phyloP scores from a whole-genome alignment of 2,888 invertebrate genomes.

The Folsomia candida region DNA sequence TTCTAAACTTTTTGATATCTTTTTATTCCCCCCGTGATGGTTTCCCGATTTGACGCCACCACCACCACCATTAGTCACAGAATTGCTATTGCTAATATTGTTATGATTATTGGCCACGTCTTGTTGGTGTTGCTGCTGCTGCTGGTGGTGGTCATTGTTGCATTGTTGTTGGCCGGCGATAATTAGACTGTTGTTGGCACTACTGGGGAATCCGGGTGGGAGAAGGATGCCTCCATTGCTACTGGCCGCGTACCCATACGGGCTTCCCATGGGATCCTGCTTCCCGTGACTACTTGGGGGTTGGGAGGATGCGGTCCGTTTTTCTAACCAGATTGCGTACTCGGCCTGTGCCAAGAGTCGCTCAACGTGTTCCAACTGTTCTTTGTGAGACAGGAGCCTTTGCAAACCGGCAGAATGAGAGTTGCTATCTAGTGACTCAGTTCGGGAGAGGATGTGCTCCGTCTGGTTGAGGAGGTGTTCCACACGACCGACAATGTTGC shows the following conservation, averaged over 20 bases:
- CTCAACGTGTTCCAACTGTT: slow-evolving; percentile 51
- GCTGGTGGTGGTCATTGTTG: slow-evolving; percentile 13
- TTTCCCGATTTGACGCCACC: slow-evolving; percentile 20
- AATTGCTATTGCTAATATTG: slow-evolving; percentile 27
- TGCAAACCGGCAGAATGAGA: slow-evolving; percentile 50
- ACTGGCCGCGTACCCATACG: slow-evolving; percentile 46
- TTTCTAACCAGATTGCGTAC: slow-evolving; percentile 51
- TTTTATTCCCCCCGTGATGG: slow-evolving; percentile 47
- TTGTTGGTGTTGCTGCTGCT: slow-evolving; percentile 23
- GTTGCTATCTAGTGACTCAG: slow-evolving; percentile 51
- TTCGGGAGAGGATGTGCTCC: slow-evolving; percentile 51
- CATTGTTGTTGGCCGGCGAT: slow-evolving; percentile 18
- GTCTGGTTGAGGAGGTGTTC: slow-evolving; percentile 51
- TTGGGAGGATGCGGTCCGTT: slow-evolving; percentile 50
- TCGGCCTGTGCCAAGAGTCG: slow-evolving; percentile 51
- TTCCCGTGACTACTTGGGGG: slow-evolving; percentile 50
- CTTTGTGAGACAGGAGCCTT: slow-evolving; percentile 50
- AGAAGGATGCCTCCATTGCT: slow-evolving; percentile 31
- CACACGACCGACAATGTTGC: slow-evolving; percentile 49
- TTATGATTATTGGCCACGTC: slow-evolving; percentile 39
- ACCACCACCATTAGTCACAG: slow-evolving; percentile 23
- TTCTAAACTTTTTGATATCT: slow-evolving; percentile 50
- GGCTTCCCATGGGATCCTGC: slow-evolving; percentile 19
- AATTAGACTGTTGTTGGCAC: slow-evolving; percentile 48
- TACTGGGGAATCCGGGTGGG: slow-evolving; percentile 46